Evolutionary conservation across 2,797 vertebrate genomes (phyloP), one percentile per base, ranked within the genome.

Genomic region (Peromyscus aztecus): DNA sequence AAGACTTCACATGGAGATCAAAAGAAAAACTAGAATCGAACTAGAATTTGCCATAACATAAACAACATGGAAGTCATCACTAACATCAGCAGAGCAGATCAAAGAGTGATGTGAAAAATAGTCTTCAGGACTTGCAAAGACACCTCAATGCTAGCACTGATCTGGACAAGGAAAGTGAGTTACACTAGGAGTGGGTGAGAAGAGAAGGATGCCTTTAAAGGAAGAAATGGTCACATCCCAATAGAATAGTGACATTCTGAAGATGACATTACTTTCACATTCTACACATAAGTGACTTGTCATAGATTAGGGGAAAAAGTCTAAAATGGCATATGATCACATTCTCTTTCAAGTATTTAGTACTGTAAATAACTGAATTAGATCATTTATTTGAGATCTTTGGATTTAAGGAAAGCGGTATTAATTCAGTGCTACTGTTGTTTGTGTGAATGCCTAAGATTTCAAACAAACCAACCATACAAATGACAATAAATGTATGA

Each of bases 291-390:
- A 76, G 17, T 29, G 80, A 67, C 16, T 91, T 90, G 4, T 1
- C 3, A 57, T 80, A 89, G 13, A 37, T 65, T 9, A 14, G 10
- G 71, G 89, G 83, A 84, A 43, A 69, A 63, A 76, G 4, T 31
- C 43, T 87, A 43, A 8, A 80, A 85, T 12, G 29, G 2, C 52
- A 85, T 27, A 0, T 71, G 71, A 71, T 7, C 8, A 82, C 65
- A 37, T 77, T 76, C 73, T 88, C 14, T 87, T 94, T 86, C 77
- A 63, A 80, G 88, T 55, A 24, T 80, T n/a, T 61, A 82, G 23
- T 82, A 40, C 80, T 61, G 8, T 61, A 61, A 59, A 24, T 82
- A 67, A 71, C 2, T 52, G 3, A 21, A 63, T 49, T 93, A 59
- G 23, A 34, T 87, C 31, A 85, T 57, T 78, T 95, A 73, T 69